These are phyloP conservation scores for Aix galericulata DNA, from an alignment of 2,113 vertebrate species.

Conservation along the genomic window DNA sequence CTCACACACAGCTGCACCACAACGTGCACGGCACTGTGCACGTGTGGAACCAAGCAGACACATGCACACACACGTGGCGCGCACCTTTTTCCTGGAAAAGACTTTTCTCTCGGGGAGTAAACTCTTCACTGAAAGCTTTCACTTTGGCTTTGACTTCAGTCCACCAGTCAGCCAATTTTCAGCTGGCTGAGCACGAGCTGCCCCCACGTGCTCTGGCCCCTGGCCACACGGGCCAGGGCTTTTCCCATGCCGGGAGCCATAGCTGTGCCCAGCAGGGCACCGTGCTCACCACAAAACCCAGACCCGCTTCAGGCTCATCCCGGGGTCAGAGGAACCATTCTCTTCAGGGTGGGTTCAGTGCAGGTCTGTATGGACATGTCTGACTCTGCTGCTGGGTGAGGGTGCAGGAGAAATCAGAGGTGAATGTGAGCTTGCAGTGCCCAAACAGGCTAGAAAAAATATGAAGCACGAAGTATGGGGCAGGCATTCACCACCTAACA, in stretches of 20 bases:
- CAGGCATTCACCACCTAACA: accelerated
- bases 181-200: neutral
- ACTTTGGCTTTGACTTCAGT: neutral
- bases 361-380: accelerated
- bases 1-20: neutral
- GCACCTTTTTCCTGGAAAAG: conserved; percentile 1
- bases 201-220: neutral
- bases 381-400: neutral
- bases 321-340: neutral
- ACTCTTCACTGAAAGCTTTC: neutral
- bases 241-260: neutral
- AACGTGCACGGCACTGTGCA: neutral
- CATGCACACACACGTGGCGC: neutral
- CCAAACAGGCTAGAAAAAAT: neutral
- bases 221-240: neutral
- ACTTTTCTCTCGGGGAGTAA: neutral
- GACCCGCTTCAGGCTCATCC: accelerated
- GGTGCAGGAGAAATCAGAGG: neutral
- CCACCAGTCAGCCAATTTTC: neutral
- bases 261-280: too few relatives aligned
- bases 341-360: accelerated
- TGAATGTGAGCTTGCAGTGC: accelerated
- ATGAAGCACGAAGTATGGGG: accelerated
- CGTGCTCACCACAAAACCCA: accelerated
- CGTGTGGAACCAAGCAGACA: neutral